Evolutionary conservation across 2,888 invertebrate species (phyloP).

Genomic region (Neoscelio sp.): DNA sequence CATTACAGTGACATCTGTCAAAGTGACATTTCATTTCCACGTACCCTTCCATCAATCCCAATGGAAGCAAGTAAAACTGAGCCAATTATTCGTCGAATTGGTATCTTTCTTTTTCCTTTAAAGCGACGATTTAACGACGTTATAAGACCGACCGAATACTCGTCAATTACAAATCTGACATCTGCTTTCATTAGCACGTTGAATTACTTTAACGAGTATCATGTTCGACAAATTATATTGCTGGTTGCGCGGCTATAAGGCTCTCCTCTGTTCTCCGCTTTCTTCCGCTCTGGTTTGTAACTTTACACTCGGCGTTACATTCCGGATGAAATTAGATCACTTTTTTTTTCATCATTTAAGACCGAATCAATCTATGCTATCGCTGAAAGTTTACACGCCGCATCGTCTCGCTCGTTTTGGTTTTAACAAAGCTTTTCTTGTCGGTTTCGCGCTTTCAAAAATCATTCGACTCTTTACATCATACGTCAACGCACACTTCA

Average conservation of each 20-base stretch:
- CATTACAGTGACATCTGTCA: too few species aligned
- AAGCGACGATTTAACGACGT: not conserved
- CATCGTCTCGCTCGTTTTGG: not conserved
- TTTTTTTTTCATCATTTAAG: constrained; percentile 30
- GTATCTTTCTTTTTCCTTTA: not conserved
- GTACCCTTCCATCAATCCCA: too few species aligned
- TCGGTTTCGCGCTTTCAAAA: constrained; percentile 3
- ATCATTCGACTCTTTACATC: too few species aligned
- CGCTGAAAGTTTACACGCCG: constrained; percentile 14
- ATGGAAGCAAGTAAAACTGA: too few species aligned
- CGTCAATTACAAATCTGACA: constrained; percentile 6
- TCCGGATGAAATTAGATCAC: constrained; percentile 46
- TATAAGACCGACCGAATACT: not conserved
- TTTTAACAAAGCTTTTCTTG: constrained; percentile 19
- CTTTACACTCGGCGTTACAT: constrained; percentile 49
- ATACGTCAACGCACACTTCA: too few species aligned
- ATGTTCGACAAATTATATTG: constrained; percentile 53
- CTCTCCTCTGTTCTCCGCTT: constrained; percentile 48
- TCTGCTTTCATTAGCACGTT: constrained; percentile 9
- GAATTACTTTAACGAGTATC: constrained; percentile 27
- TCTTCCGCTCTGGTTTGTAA: constrained; percentile 58
- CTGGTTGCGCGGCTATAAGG: constrained; percentile 28
- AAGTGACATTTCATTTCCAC: too few species aligned
- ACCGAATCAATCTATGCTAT: constrained; percentile 23
- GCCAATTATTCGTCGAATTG: too few species aligned